Evolutionary conservation across 2,113 vertebrate species (phyloP).

Genomic region (Carassius auratus): DNA sequence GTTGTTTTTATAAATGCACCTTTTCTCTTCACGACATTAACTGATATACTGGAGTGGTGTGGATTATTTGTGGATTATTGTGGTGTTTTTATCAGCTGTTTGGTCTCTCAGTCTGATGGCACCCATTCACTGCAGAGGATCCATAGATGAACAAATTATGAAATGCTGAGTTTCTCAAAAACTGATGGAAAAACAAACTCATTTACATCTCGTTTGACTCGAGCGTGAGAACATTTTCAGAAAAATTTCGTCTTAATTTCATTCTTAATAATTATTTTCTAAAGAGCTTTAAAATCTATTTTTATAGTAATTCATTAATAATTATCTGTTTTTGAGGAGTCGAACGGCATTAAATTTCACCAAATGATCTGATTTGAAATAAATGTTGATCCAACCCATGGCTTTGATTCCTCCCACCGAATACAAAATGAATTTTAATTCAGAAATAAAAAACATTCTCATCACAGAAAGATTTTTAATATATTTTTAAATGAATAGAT

Average conservation of each 20-base stretch:
- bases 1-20: too few relatives aligned
- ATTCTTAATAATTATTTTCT: neutral
- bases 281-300: neutral
- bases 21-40: too few relatives aligned
- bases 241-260: too few relatives aligned
- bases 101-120: neutral
- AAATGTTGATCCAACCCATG: neutral
- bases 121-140: too few relatives aligned
- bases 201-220: neutral
- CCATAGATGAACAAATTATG: too few relatives aligned
- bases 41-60: too few relatives aligned
- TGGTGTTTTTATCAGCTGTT: neutral
- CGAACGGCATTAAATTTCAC: neutral
- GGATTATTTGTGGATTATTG: too few relatives aligned
- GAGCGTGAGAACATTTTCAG: neutral
- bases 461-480: neutral
- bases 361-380: neutral
- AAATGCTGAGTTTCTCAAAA: too few relatives aligned
- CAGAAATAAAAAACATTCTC: neutral
- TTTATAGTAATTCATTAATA: neutral
- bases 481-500: neutral
- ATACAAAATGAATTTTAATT: neutral
- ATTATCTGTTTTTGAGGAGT: neutral
- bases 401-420: neutral
- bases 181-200: neutral